Conservation (phyloP, 1,140 invertebrate species). For the Dinothrombium tinctorium region DNA sequence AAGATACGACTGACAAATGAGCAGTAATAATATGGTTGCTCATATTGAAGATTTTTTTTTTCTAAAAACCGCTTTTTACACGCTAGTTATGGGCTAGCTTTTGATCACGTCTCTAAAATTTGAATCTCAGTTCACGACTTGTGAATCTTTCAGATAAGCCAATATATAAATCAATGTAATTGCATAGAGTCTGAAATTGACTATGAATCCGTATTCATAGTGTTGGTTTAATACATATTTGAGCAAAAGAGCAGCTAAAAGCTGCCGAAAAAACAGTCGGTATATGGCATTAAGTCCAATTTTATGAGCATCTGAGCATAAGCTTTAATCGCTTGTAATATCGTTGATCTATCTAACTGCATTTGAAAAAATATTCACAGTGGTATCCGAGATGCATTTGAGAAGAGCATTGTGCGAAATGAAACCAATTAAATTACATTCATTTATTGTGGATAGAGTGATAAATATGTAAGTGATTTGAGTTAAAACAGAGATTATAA, state of each 20-base stretch:
- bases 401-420: conserved; percentile 22
- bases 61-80: conserved; percentile 19
- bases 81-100: conserved; percentile 15
- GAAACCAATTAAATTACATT: conserved; percentile 2
- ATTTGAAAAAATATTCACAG: conserved; percentile 67
- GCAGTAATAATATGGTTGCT: conserved; percentile 8
- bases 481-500: conserved; percentile 49
- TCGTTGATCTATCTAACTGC: conserved; percentile 70
- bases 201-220: conserved; percentile 16
- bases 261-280: conserved; percentile 15
- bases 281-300: conserved; percentile 34
- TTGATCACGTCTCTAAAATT: background rate
- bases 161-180: conserved; percentile 21
- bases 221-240: conserved; percentile 18
- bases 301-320: conserved; percentile 55
- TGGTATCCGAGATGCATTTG: conserved; percentile 42
- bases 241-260: conserved; percentile 21
- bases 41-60: conserved; percentile 18
- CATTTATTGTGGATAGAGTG: conserved; percentile 15
- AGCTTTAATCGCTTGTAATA: conserved; percentile 47
- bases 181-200: conserved; percentile 17
- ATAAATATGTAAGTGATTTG: conserved; percentile 44
- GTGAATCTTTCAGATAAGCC: conserved; percentile 16
- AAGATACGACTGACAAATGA: conserved; percentile 15
- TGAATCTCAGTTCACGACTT: background rate